Conservation (phyloP, 1,140 invertebrate species). For the Drosophila parvula region DNA sequence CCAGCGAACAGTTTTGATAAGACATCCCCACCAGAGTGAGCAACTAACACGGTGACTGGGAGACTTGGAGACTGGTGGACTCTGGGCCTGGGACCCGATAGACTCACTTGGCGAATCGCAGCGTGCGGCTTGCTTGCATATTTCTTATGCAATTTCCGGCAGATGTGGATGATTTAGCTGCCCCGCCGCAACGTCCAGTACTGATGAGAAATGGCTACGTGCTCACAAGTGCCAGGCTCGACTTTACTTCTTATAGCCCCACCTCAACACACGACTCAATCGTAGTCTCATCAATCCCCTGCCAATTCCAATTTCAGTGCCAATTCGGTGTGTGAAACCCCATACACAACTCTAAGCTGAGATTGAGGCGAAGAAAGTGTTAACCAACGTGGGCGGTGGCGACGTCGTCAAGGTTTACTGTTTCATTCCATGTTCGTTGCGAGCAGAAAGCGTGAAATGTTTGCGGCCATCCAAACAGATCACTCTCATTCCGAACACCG, state of each 20-base stretch:
- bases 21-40: slow-evolving; percentile 29
- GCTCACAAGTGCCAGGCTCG: slow-evolving; percentile 37
- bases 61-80: slow-evolving; percentile 8
- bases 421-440: slow-evolving; percentile 1
- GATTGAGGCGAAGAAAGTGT: slow-evolving; percentile 56
- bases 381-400: slow-evolving; percentile 47
- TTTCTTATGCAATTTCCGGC: slow-evolving; percentile 82
- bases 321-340: slow-evolving; percentile 29
- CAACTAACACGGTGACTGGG: slow-evolving; percentile 6
- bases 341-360: slow-evolving; percentile 17
- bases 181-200: slow-evolving; percentile 28
- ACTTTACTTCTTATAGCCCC: slow-evolving; percentile 13
- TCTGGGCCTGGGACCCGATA: slow-evolving; percentile 3
- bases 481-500: background rate
- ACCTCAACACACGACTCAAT: slow-evolving; percentile 27
- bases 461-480: slow-evolving; percentile 13
- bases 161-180: slow-evolving; percentile 78
- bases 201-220: slow-evolving; percentile 69
- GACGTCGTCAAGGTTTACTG: slow-evolving; percentile 1
- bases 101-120: slow-evolving; percentile 43
- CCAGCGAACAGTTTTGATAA: slow-evolving; percentile 46
- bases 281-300: slow-evolving; percentile 27
- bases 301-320: slow-evolving; percentile 24
- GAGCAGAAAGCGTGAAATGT: slow-evolving; percentile 59
- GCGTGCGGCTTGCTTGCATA: slow-evolving; percentile 67